Conservation (phyloP, 2,113 vertebrate species). For the Maylandia zebra region DNA sequence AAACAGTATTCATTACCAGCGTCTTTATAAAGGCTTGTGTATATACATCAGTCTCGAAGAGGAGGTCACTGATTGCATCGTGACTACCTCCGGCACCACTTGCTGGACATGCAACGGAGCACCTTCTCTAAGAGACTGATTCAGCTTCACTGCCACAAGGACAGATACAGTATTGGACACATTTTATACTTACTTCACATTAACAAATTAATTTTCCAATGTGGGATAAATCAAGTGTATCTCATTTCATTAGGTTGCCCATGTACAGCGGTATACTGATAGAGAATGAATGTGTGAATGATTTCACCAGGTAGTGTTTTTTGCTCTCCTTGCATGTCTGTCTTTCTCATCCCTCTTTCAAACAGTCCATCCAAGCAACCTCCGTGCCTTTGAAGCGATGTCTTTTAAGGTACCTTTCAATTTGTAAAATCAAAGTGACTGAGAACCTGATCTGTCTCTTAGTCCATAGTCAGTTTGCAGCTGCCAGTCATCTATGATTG, state of each 20-base stretch:
- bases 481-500: slow-evolving; percentile 53
- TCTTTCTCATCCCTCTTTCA: slow-evolving; percentile 8
- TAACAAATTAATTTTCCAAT: background rate
- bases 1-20: background rate
- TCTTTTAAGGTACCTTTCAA: slow-evolving; percentile 65
- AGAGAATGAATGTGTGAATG: background rate
- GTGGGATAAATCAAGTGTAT: background rate
- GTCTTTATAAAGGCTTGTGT: background rate
- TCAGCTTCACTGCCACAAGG: background rate
- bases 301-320: background rate
- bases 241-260: background rate
- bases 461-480: slow-evolving; percentile 42
- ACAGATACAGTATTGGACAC: background rate
- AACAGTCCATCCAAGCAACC: slow-evolving; percentile 12
- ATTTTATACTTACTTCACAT: background rate
- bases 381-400: slow-evolving; percentile 40
- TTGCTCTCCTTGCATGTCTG: background rate
- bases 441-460: slow-evolving; percentile 33
- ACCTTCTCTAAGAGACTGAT: background rate
- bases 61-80: background rate
- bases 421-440: slow-evolving; percentile 61
- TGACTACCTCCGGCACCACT: background rate
- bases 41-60: background rate
- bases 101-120: background rate
- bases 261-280: background rate